phyloP scores from a whole-genome alignment of 2,888 invertebrate species.

The Clostera curtula region DNA sequence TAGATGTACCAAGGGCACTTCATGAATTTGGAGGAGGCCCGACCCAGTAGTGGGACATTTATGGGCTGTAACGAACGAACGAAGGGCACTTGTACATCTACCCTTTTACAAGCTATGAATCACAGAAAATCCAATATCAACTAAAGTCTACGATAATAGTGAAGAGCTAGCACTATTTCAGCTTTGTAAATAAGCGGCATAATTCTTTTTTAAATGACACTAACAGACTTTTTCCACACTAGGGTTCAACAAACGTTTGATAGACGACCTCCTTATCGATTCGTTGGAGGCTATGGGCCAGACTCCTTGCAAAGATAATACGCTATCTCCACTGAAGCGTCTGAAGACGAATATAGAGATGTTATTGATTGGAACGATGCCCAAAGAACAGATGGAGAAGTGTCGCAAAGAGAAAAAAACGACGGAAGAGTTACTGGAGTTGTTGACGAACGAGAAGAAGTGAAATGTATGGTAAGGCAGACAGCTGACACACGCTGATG shows the following conservation, averaged over 20 bases:
- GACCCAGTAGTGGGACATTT: too few species aligned
- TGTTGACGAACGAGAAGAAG: constrained; percentile 73
- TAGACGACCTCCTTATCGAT: constrained; percentile 87
- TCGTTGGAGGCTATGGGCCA: constrained; percentile 85
- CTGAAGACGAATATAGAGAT: constrained; percentile 85
- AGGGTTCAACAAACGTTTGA: constrained; percentile 80
- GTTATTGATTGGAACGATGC: constrained; percentile 87
- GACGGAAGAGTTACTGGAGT: constrained; percentile 86
- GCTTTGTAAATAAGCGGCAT: constrained; percentile 28
- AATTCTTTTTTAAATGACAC: constrained; percentile 7
- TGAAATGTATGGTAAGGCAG: constrained; percentile 2
- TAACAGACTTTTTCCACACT: too few species aligned
- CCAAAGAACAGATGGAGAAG: constrained; percentile 83
- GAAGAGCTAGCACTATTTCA: too few species aligned
- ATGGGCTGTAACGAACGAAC: too few species aligned
- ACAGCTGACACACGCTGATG: neutral
- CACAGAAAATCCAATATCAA: too few species aligned
- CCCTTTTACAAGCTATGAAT: too few species aligned
- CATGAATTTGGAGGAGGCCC: too few species aligned
- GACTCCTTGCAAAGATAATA: constrained; percentile 75
- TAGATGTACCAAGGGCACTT: too few species aligned
- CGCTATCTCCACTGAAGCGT: constrained; percentile 75
- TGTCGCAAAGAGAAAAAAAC: constrained; percentile 83
- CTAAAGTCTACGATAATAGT: too few species aligned
- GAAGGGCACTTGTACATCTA: too few species aligned